phyloP scores from a whole-genome alignment of 1,140 invertebrate genomes.

The Micrasema longulum region DNA sequence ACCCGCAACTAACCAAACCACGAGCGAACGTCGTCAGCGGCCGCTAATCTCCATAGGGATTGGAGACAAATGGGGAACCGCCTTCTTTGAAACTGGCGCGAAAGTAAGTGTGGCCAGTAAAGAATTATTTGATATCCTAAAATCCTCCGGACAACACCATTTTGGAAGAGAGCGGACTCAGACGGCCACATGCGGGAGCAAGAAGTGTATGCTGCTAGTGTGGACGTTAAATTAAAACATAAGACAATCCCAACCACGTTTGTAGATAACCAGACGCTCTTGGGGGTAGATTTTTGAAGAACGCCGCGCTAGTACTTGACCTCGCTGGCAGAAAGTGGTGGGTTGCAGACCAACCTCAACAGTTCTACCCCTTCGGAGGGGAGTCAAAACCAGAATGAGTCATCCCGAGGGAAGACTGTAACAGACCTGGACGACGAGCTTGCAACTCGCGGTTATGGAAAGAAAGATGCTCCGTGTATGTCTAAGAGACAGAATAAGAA shows the following conservation, averaged over 20 bases:
- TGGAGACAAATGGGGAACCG: neutral
- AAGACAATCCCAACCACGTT: neutral
- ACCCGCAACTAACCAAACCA: neutral
- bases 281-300: constrained; percentile 1
- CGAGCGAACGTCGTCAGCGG: neutral
- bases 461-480: too few relatives aligned
- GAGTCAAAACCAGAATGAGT: too few relatives aligned
- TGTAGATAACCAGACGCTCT: neutral
- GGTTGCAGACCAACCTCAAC: neutral
- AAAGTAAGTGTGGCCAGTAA: neutral
- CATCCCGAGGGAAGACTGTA: too few relatives aligned
- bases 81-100: neutral
- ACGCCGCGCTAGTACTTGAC: neutral
- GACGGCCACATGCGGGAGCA: neutral
- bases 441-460: too few relatives aligned
- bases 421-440: too few relatives aligned
- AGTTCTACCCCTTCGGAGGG: too few relatives aligned
- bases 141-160: neutral
- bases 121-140: neutral
- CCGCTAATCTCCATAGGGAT: neutral
- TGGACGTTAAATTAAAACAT: neutral
- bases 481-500: too few relatives aligned
- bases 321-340: neutral
- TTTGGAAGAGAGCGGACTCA: neutral
- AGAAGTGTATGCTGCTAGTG: neutral